These are phyloP conservation scores for Macrophya alboannulata DNA, from an alignment of 2,888 invertebrate species.

Conservation along the genomic window DNA sequence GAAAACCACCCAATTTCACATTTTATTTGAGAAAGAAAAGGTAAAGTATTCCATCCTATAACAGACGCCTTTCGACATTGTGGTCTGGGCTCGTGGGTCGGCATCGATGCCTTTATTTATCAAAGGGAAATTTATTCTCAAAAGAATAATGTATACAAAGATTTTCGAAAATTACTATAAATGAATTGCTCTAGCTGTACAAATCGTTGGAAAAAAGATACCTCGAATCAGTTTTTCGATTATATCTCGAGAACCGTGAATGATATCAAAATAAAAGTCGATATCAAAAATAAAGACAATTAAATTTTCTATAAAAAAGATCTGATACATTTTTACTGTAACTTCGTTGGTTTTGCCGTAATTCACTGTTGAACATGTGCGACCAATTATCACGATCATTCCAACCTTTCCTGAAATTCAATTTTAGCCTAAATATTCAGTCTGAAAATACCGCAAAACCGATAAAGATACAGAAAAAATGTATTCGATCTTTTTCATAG, in stretches of 20 bases:
- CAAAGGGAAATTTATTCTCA: background rate
- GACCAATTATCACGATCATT: background rate
- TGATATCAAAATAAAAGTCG: background rate
- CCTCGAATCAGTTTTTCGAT: background rate
- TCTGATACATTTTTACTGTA: background rate
- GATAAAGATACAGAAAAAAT: background rate
- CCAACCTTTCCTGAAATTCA: background rate
- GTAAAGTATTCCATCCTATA: background rate
- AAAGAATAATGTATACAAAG: background rate
- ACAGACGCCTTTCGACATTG: background rate
- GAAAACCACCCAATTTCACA: background rate
- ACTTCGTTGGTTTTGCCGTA: background rate
- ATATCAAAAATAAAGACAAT: background rate
- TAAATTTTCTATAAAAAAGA: background rate
- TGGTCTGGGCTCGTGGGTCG: no score
- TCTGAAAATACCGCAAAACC: background rate
- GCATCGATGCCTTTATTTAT: background rate
- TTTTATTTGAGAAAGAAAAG: background rate
- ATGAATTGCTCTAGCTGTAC: no score
- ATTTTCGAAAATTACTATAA: no score
- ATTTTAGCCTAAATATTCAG: background rate
- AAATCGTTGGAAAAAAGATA: background rate
- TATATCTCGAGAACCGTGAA: background rate
- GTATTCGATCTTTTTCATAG: background rate
- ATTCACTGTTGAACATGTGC: background rate